phyloP scores from a whole-genome alignment of 2,797 vertebrate species.

The Cynodonichthys magdalenae region DNA sequence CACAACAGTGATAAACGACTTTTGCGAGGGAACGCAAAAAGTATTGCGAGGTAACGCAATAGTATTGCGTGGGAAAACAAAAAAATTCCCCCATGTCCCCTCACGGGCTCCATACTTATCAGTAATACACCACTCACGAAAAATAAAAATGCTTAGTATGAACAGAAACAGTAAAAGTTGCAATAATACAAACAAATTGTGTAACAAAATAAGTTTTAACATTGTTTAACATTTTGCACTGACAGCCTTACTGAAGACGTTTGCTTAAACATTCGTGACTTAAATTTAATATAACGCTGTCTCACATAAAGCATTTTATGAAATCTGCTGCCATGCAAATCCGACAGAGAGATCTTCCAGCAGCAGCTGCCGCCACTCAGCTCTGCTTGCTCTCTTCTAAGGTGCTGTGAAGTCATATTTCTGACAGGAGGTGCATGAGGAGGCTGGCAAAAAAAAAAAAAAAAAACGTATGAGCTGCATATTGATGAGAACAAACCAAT shows the following conservation, averaged over 20 bases:
- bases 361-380: slow-evolving; percentile 51
- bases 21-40: no score
- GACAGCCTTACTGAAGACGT: background rate
- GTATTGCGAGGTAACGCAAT: no score
- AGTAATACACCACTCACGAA: background rate
- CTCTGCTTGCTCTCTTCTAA: slow-evolving; percentile 26
- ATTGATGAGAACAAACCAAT: slow-evolving; percentile 30
- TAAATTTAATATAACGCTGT: slow-evolving; percentile 5
- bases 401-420: slow-evolving; percentile 26
- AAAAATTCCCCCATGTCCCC: no score
- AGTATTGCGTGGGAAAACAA: no score
- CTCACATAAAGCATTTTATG: slow-evolving; percentile 5
- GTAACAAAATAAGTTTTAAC: background rate
- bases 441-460: slow-evolving; percentile 12
- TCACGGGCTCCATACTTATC: no score
- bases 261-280: background rate
- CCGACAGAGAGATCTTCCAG: slow-evolving; percentile 27
- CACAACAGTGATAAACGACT: no score
- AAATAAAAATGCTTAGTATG: background rate
- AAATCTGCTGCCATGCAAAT: slow-evolving; percentile 14
- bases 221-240: background rate
- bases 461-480: slow-evolving; percentile 13
- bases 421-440: slow-evolving; percentile 9
- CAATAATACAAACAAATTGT: background rate
- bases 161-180: background rate